A percentile compares a stretch with the other conserved stretches of the same genome.
These are phyloP conservation scores for Brachymystax lenok DNA, from an alignment of 2,797 vertebrate species.

Conservation along the genomic window DNA sequence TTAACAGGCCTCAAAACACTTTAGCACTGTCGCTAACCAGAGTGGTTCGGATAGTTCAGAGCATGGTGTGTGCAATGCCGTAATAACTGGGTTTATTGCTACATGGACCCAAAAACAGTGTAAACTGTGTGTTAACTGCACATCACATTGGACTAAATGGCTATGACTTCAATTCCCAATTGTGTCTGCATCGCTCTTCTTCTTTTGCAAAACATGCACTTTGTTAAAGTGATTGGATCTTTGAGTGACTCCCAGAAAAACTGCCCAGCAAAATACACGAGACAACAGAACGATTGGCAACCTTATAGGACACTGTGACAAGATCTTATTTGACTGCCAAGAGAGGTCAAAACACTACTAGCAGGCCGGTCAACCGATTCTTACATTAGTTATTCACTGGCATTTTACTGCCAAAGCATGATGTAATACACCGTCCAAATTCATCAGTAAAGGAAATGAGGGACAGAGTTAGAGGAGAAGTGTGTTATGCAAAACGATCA, in stretches of 20 bases:
- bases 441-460: conserved; percentile 3
- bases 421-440: conserved; percentile 28
- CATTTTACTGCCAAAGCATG: conserved; percentile 21
- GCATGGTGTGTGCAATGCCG: background rate
- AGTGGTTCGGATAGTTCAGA: background rate
- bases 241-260: background rate
- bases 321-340: background rate
- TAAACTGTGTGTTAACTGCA: background rate
- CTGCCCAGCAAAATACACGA: background rate
- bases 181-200: background rate
- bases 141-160: background rate
- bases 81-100: too few relatives aligned
- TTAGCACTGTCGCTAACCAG: background rate
- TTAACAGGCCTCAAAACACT: background rate
- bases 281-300: conserved; percentile 23
- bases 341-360: background rate
- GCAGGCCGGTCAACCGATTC: conserved; percentile 4
- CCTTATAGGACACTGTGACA: background rate
- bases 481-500: conserved; percentile 39
- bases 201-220: too few relatives aligned
- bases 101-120: too few relatives aligned
- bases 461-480: conserved; percentile 11
- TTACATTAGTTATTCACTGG: conserved; percentile 29
- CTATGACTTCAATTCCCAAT: background rate
- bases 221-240: too few relatives aligned